Evolutionary conservation across 2,797 vertebrate genomes (phyloP).

Genomic region (Semaprochilodus insignis): DNA sequence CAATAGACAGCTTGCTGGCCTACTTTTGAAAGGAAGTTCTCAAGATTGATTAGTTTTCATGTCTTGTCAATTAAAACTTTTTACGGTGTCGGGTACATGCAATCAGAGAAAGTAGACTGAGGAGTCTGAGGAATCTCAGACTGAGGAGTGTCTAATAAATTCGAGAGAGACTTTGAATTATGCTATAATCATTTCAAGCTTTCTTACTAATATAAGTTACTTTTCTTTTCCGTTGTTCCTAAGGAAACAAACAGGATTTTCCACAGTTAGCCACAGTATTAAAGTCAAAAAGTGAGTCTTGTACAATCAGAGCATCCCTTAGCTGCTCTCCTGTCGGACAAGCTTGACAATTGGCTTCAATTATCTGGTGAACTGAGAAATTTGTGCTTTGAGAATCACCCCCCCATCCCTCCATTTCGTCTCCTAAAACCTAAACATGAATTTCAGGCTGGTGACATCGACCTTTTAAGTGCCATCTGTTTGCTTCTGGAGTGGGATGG

Average conservation of each 20-base stretch:
- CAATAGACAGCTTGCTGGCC: background rate
- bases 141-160: background rate
- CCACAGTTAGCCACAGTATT: background rate
- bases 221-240: too few species aligned
- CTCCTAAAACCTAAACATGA: conserved; percentile 46
- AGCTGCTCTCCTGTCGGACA: background rate
- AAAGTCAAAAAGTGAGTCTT: background rate
- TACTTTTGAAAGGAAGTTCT: background rate
- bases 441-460: conserved; percentile 41
- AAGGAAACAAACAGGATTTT: background rate
- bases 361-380: background rate
- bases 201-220: background rate
- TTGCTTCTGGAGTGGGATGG: conserved; percentile 60
- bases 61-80: background rate
- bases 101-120: background rate
- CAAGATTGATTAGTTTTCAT: background rate
- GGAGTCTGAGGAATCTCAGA: background rate
- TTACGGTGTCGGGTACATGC: background rate
- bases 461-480: conserved; percentile 70
- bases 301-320: background rate
- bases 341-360: background rate
- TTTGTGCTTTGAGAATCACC: background rate
- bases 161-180: background rate
- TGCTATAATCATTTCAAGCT: background rate
- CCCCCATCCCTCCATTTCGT: background rate